Base-by-base conservation (phyloP, 2,888 invertebrate species). In the Minunthozetes semirufus region DNA sequence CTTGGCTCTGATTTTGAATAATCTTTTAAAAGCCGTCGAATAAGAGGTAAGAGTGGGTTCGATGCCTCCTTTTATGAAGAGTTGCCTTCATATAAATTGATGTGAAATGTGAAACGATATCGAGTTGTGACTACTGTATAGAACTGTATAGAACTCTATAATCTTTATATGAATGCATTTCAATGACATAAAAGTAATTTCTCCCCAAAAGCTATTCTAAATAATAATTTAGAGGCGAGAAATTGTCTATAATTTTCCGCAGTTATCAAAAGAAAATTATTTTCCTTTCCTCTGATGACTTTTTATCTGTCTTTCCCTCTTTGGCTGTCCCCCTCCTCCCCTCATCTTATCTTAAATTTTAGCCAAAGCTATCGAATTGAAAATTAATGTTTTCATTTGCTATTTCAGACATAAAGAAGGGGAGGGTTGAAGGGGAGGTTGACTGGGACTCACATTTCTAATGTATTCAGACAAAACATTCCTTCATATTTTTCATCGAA, bases 211-310 rank as follows among this genome's bases (percentile, higher is more conserved):
- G 53, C 53, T n/a, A 53, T 53, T n/a, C 53, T 29, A 27, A 61
- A 27, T 61, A 25, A 61, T 29, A 61, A 61, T 61, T 61, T 61
- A 42, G 70, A 70, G 70, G 70, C 42, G 70, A 70, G 70, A 61
- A 48, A 70, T 3, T 2, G 38, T n/a, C 70, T 70, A 70, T 70
- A 70, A 70, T 70, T 70, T 70, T 15, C 22, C 22, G 3, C 33
- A 33, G 17, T 17, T 33, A 17, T 19, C 15, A 53, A 59, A 42
- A 59, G 27, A 72, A 66, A 22, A 42, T 61, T 29, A 17, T 56
- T 56, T 38, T 74, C 13, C 29, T n/a, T 46, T 63, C 46, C 46
- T n/a, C 25, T 27, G 19, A 33, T 53, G n/a, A 50, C 50, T 71
- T 56, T 48, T 29, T 53, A 59, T 42, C 46, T 53, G 50, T 42